Percentiles rank a stretch among this genome's conserved stretches.
phyloP scores from a whole-genome alignment of 1,140 invertebrate species.

The Aphaenogaster rudis region DNA sequence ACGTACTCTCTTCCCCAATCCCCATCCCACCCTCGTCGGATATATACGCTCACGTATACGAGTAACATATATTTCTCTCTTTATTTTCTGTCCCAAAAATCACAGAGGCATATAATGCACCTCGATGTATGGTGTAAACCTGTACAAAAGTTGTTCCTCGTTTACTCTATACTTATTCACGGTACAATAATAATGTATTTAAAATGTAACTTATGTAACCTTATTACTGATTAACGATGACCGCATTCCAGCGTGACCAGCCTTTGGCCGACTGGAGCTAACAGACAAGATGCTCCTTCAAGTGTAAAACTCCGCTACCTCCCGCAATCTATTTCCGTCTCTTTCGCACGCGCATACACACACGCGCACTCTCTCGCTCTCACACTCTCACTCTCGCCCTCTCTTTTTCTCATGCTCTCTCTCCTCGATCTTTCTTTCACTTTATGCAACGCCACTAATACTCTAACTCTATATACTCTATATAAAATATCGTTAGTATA shows the following conservation, averaged over 20 bases:
- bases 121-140: constrained; percentile 83
- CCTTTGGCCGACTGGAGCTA: constrained; percentile 87
- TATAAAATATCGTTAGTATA: constrained; percentile 87
- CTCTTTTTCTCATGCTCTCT: constrained; percentile 27
- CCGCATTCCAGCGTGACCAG: constrained; percentile 86
- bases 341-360: constrained; percentile 35
- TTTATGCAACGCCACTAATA: constrained; percentile 84
- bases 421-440: constrained; percentile 71
- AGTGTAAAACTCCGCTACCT: constrained; percentile 81
- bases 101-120: constrained; percentile 81
- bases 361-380: constrained; percentile 7
- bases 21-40: constrained; percentile 56
- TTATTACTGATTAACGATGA: constrained; percentile 87
- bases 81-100: constrained; percentile 84
- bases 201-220: constrained; percentile 87
- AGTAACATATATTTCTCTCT: constrained; percentile 72
- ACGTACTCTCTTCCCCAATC: constrained; percentile 13
- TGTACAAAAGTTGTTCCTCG: constrained; percentile 86
- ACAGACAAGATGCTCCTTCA: constrained; percentile 87
- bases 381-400: constrained; percentile 31
- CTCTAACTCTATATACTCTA: constrained; percentile 87
- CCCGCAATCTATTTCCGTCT: constrained; percentile 43
- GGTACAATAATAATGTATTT: constrained; percentile 86
- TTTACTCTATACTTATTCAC: constrained; percentile 84
- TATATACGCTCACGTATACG: constrained; percentile 68